Percentiles rank a stretch among this genome's conserved stretches.
These are phyloP conservation scores for Lordiphosa collinella DNA, from an alignment of 1,140 invertebrate genomes.

Conservation along the genomic window DNA sequence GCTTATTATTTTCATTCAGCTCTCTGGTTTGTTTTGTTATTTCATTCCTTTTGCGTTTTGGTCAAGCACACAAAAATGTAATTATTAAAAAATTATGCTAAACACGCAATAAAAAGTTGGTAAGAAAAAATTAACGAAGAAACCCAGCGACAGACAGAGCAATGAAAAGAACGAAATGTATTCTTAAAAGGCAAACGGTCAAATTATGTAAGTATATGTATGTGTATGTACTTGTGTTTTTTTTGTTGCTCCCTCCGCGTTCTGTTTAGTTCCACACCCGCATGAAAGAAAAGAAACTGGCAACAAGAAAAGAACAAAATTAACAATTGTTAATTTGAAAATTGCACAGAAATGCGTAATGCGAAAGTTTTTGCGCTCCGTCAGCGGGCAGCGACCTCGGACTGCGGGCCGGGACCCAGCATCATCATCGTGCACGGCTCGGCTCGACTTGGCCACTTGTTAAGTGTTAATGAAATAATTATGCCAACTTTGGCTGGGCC, in stretches of 20 bases:
- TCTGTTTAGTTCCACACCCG: constrained; percentile 48
- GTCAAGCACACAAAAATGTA: constrained; percentile 75
- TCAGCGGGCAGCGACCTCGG: constrained; percentile 17
- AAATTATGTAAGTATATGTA: constrained; percentile 43
- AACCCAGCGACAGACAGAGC: constrained; percentile 27
- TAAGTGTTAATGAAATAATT: constrained; percentile 78
- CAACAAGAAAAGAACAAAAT: constrained; percentile 52
- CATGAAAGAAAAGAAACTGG: constrained; percentile 39
- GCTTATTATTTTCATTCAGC: constrained; percentile 50
- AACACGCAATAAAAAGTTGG: constrained; percentile 75
- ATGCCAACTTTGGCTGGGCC: constrained; percentile 64
- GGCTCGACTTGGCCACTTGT: constrained; percentile 61
- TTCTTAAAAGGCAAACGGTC: constrained; percentile 74
- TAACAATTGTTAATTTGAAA: constrained; percentile 78
- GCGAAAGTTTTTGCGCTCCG: constrained; percentile 62
- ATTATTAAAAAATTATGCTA: constrained; percentile 78
- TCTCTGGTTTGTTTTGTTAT: constrained; percentile 22
- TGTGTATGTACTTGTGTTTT: constrained; percentile 29
- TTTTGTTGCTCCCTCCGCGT: constrained; percentile 45
- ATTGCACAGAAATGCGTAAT: constrained; percentile 77
- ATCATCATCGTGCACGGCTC: constrained; percentile 22
- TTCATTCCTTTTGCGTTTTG: constrained; percentile 28
- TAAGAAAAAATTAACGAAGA: constrained; percentile 61
- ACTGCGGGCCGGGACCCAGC: neutral
- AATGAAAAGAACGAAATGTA: constrained; percentile 32